These are phyloP conservation scores for Paraplagusia blochii DNA, from an alignment of 2,113 vertebrate genomes.

Conservation along the genomic window DNA sequence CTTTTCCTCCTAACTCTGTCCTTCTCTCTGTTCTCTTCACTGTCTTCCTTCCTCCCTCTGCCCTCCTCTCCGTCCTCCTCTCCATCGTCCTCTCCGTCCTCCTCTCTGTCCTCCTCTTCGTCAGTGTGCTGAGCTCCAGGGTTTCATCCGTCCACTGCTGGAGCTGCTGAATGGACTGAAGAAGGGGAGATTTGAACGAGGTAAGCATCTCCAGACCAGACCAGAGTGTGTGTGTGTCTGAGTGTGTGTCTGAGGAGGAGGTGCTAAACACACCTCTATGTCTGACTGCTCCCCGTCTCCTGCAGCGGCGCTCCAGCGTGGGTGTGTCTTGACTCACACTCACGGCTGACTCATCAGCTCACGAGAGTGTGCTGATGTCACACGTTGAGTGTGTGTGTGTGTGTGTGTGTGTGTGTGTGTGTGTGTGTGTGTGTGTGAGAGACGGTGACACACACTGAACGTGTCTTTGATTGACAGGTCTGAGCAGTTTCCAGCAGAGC, in stretches of 20 bases:
- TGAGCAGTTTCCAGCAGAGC: slow-evolving; percentile 92
- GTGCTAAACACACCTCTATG: slow-evolving; percentile 23
- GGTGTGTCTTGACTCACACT: slow-evolving; percentile 24
- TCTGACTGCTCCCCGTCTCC: slow-evolving; percentile 13
- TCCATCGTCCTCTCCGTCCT: too few relatives aligned
- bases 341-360: slow-evolving; percentile 41
- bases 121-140: slow-evolving; percentile 89
- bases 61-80: too few relatives aligned
- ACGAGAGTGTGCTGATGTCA: slow-evolving; percentile 1
- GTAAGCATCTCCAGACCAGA: slow-evolving; percentile 62
- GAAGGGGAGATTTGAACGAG: slow-evolving; percentile 85
- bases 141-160: slow-evolving; percentile 84
- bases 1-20: too few relatives aligned
- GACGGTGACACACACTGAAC: slow-evolving; percentile 3
- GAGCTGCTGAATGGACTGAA: slow-evolving; percentile 87
- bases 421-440: background rate
- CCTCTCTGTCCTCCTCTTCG: slow-evolving; percentile 27
- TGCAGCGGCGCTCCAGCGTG: slow-evolving; percentile 4
- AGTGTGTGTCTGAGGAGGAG: slow-evolving; percentile 4
- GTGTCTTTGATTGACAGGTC: slow-evolving; percentile 76
- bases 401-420: too few relatives aligned
- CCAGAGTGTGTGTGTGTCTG: too few relatives aligned
- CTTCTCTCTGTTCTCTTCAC: too few relatives aligned
- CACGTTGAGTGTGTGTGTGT: slow-evolving; percentile 24
- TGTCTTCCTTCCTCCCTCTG: too few relatives aligned